Conservation (phyloP, 2,888 invertebrate genomes). For the Adelognathus sp. region DNA sequence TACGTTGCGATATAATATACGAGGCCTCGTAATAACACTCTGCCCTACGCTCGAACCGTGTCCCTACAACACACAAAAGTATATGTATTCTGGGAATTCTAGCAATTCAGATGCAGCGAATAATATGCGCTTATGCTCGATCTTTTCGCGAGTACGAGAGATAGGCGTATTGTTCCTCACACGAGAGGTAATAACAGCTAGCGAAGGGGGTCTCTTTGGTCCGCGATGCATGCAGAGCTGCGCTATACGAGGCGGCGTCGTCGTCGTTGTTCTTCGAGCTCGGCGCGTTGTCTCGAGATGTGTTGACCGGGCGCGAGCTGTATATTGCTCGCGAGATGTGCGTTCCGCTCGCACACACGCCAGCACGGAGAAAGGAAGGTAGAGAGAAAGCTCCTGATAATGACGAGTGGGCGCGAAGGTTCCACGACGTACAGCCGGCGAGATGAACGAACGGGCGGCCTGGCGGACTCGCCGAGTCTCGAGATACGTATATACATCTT, state of each 20-base stretch:
- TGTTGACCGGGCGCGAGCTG: conserved; percentile 20
- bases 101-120: conserved; percentile 46
- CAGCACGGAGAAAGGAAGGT: conserved; percentile 59
- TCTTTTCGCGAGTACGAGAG: conserved; percentile 30
- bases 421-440: conserved; percentile 33
- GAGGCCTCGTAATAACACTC: conserved; percentile 53
- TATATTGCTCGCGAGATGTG: conserved; percentile 14
- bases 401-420: conserved; percentile 62
- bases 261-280: neutral
- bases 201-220: neutral
- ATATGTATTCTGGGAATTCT: conserved; percentile 59
- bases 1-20: conserved; percentile 39
- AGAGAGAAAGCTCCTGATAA: conserved; percentile 64
- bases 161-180: conserved; percentile 57
- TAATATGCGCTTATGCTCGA: conserved; percentile 30
- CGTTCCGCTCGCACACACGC: conserved; percentile 27
- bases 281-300: neutral
- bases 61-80: conserved; percentile 49
- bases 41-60: conserved; percentile 37
- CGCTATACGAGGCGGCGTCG: neutral
- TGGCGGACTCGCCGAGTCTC: conserved; percentile 19
- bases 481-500: conserved; percentile 20
- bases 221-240: neutral
- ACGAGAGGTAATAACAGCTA: conserved; percentile 9
- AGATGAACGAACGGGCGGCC: conserved; percentile 39